Evolutionary conservation across 2,888 invertebrate genomes (phyloP), one percentile per base, ranked within the genome.

Genomic region (Chalcosyrphus nemorum): DNA sequence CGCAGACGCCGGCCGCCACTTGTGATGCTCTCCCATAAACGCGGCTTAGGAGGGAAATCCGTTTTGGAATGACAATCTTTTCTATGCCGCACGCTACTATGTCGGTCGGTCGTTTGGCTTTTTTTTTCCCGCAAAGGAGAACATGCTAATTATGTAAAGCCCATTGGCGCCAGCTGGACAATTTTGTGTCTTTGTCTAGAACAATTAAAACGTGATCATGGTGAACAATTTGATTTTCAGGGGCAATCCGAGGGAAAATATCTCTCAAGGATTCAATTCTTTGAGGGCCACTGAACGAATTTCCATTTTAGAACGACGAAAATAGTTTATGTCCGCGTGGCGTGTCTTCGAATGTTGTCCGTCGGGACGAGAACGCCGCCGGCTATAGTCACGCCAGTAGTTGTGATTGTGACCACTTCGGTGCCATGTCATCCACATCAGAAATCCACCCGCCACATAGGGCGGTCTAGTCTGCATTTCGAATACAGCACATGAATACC

Each of bases 191-290:
- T 56, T 52, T 72, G 68, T 78, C 63, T 32, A 70, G 76, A 84
- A 84, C 84, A 84, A 84, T 84, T 84, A 84, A 84, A 84, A 84
- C 84, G 84, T 84, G 84, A 84, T 84, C 84, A 84, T 80, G 56
- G 50, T 84, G 52, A 80, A 75, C 84, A 84, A 84, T 84, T 80
- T 56, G 80, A 63, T 74, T 47, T 74, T 68, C 78, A 78, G 66
- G 54, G 72, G 43, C 61, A 50, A 75, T 70, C 47, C 56, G 61
- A 41, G 56, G 61, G 56, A 52, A 63, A 57, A 50, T 54, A 68
- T 80, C 65, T 80, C 65, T 70, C 80, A 84, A 84, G 84, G 84
- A 84, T 68, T 71, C 57, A 70, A 35, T 35, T 65, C 19, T 27
- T 29, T 15, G 24, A 13, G 41, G 43, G 66, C 72, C 61, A 50